Evolutionary conservation across 1,140 invertebrate species (phyloP).

Genomic region (Steinernema khuongi): DNA sequence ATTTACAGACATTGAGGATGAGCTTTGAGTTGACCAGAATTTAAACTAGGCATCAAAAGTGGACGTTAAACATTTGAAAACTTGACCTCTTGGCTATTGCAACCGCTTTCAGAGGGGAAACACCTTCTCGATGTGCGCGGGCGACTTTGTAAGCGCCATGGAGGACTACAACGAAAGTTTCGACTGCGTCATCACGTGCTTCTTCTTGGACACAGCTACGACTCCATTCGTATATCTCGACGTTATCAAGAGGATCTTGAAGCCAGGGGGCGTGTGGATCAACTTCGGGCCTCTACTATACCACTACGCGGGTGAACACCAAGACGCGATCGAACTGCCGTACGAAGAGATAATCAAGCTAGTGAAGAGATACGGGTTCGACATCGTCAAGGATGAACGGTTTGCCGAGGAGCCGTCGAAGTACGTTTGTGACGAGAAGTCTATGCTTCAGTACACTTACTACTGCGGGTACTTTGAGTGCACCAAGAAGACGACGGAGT

Average conservation of each 20-base stretch:
- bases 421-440: conserved; percentile 83
- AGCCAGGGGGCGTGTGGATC: conserved; percentile 68
- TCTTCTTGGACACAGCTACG: conserved; percentile 95
- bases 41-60: too few relatives aligned
- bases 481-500: conserved; percentile 31
- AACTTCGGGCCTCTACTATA: conserved; percentile 78
- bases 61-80: not conserved
- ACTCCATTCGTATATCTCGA: conserved; percentile 92
- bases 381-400: conserved; percentile 68
- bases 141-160: conserved; percentile 79
- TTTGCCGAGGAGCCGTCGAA: conserved; percentile 72
- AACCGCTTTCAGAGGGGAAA: conserved; percentile 66
- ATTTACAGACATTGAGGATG: too few relatives aligned
- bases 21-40: too few relatives aligned
- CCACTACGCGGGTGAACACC: conserved; percentile 82
- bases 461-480: conserved; percentile 76
- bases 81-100: not conserved
- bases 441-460: conserved; percentile 87
- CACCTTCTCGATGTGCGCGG: conserved; percentile 89
- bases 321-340: conserved; percentile 86
- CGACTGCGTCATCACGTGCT: conserved; percentile 89
- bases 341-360: conserved; percentile 77
- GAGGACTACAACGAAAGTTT: conserved; percentile 66
- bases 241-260: conserved; percentile 82
- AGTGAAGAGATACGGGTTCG: conserved; percentile 79